A percentile compares a stretch with the other conserved stretches of the same genome.
Evolutionary conservation across 92 coral and sea anemone species (phyloP).

Genomic region (Pocillopora grandis): DNA sequence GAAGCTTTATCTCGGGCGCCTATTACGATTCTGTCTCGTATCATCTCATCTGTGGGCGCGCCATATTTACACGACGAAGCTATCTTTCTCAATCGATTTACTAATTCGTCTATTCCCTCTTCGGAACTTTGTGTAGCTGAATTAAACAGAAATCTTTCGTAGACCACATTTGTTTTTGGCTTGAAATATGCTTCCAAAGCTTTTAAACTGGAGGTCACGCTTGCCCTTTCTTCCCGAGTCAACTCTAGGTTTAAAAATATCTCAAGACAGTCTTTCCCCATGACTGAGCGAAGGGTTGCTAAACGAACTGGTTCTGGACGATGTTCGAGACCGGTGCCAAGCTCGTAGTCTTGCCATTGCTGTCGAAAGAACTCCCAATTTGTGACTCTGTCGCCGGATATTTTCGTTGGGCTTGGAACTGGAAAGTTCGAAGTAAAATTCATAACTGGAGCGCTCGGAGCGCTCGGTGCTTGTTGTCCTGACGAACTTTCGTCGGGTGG

Average conservation of each 20-base stretch:
- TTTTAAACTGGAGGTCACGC: constrained; percentile 14
- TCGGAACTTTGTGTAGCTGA: constrained; percentile 34
- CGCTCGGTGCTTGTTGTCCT: not conserved
- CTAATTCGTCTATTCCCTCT: constrained; percentile 31
- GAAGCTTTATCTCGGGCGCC: constrained; percentile 30
- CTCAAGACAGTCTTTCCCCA: constrained; percentile 65
- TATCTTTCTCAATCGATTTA: constrained; percentile 20
- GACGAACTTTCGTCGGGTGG: not conserved
- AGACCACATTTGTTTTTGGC: constrained; percentile 52
- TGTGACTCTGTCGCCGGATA: constrained; percentile 20
- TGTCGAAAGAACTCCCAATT: not conserved
- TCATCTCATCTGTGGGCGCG: not conserved
- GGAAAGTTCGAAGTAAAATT: constrained; percentile 21
- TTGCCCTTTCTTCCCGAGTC: constrained; percentile 28
- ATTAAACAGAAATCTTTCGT: constrained; percentile 50
- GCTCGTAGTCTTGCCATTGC: constrained; percentile 32
- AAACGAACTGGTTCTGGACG: constrained; percentile 32
- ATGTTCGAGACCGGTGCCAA: constrained; percentile 37
- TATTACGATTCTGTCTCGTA: constrained; percentile 28
- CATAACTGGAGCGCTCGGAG: not conserved
- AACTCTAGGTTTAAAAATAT: constrained; percentile 33
- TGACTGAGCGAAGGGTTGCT: constrained; percentile 51
- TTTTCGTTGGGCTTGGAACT: constrained; percentile 37
- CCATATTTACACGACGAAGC: constrained; percentile 54
- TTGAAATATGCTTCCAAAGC: constrained; percentile 51